Conservation (phyloP, 2,797 vertebrate genomes). For the Rhinophrynus dorsalis region DNA sequence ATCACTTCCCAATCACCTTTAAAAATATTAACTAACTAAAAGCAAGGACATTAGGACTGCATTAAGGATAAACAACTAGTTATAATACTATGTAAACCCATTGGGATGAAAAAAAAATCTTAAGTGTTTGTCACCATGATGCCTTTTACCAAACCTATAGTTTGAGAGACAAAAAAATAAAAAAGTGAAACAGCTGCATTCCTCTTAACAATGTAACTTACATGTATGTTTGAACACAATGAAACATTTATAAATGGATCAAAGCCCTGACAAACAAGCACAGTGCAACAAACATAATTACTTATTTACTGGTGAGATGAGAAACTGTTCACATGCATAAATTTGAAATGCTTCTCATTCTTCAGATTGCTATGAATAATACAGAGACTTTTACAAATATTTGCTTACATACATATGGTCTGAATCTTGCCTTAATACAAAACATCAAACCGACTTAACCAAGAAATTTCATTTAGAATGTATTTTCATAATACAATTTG, state of each 20-base stretch:
- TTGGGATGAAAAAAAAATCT: no score
- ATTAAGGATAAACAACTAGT: no score
- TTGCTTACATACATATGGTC: not conserved
- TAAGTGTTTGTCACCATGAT: no score
- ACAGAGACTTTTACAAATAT: not conserved
- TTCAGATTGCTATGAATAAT: not conserved
- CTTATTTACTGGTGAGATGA: not conserved
- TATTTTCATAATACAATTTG: not conserved
- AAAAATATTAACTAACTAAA: no score
- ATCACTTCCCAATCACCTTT: no score
- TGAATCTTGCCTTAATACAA: constrained; percentile 2
- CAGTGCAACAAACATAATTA: not conserved
- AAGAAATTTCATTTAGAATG: constrained; percentile 9
- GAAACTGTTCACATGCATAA: not conserved
- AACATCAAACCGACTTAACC: constrained; percentile 12
- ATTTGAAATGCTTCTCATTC: constrained; percentile 8
- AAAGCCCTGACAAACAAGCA: constrained; percentile 1
- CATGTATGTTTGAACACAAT: not conserved
- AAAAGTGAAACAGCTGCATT: not conserved
- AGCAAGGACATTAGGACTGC: no score
- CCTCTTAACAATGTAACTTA: not conserved
- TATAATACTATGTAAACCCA: no score
- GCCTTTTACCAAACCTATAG: no score
- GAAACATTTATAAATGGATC: not conserved
- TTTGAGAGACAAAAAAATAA: no score